These are phyloP conservation scores for Forbesichthys agassizii DNA, from an alignment of 2,113 vertebrate genomes.

Conservation along the genomic window DNA sequence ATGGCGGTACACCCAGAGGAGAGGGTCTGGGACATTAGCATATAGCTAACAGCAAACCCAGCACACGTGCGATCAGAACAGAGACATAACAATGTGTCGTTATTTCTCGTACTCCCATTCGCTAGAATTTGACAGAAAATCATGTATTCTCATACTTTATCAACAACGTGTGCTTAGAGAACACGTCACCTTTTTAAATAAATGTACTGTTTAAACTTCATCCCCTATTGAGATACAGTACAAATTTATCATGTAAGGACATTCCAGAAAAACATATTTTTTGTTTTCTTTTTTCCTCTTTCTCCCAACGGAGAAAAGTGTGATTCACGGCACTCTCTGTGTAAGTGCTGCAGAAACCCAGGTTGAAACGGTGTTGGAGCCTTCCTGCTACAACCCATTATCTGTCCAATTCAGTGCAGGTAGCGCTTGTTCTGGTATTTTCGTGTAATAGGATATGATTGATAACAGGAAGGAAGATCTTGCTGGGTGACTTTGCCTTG, in stretches of 20 bases:
- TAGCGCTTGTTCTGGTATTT: constrained; percentile 25
- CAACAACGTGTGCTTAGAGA: not conserved
- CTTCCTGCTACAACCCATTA: constrained; percentile 16
- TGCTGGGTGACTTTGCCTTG: not conserved
- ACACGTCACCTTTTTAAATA: constrained; percentile 12
- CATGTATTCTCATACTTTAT: no score
- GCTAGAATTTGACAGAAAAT: no score
- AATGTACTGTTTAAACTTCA: constrained; percentile 24
- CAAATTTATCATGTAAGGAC: constrained; percentile 1
- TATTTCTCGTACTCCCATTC: constrained; percentile 7
- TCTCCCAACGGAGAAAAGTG: not conserved
- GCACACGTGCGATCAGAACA: constrained; percentile 16
- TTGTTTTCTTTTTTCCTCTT: constrained; percentile 11
- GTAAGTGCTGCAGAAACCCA: constrained; percentile 7
- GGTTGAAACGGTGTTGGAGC: constrained; percentile 23
- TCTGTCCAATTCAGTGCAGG: constrained; percentile 38
- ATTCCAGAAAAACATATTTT: not conserved
- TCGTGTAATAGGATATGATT: constrained; percentile 30
- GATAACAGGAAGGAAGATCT: constrained; percentile 33
- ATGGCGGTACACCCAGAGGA: constrained; percentile 40
- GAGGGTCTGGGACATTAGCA: constrained; percentile 71
- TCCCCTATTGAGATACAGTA: constrained; percentile 31
- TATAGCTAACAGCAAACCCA: constrained; percentile 68
- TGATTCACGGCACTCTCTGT: constrained; percentile 17
- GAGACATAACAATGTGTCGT: constrained; percentile 25